A percentile compares a stretch with the other conserved stretches of the same genome.
Conservation (phyloP, 2,888 invertebrate species). For the Eristalinus aeneus region DNA sequence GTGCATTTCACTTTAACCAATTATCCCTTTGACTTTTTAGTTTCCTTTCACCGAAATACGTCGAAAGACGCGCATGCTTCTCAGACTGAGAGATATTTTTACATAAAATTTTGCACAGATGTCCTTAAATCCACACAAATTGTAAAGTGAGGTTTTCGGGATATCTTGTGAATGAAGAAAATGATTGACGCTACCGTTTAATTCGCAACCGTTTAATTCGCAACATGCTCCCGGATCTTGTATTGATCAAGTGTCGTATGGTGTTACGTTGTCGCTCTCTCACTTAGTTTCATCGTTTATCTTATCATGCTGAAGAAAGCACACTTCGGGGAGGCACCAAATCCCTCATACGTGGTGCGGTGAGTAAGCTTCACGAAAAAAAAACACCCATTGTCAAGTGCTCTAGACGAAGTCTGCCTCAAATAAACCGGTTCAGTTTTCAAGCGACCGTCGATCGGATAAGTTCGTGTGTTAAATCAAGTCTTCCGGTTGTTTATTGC, state of each 20-base stretch:
- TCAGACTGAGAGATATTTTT: too few species aligned
- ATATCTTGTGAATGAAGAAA: too few species aligned
- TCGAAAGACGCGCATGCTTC: too few species aligned
- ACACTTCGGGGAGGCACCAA: neutral
- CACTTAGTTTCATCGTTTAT: neutral
- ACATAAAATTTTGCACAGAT: too few species aligned
- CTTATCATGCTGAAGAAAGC: neutral
- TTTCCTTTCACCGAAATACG: too few species aligned
- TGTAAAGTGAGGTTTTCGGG: too few species aligned
- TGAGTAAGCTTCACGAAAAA: neutral
- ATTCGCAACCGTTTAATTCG: too few species aligned
- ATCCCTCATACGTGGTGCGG: neutral
- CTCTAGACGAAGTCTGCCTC: neutral
- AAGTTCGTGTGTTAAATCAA: neutral
- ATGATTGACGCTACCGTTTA: too few species aligned
- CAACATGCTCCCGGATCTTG: neutral
- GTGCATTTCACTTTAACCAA: too few species aligned
- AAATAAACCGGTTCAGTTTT: neutral
- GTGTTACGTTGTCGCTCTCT: neutral
- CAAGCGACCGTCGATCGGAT: neutral
- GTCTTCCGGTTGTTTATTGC: neutral
- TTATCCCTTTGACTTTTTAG: too few species aligned
- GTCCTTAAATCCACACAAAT: too few species aligned
- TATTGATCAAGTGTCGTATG: neutral
- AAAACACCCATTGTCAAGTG: neutral